phyloP scores from a whole-genome alignment of 2,888 invertebrate species.

The Eupithecia pulchellata region DNA sequence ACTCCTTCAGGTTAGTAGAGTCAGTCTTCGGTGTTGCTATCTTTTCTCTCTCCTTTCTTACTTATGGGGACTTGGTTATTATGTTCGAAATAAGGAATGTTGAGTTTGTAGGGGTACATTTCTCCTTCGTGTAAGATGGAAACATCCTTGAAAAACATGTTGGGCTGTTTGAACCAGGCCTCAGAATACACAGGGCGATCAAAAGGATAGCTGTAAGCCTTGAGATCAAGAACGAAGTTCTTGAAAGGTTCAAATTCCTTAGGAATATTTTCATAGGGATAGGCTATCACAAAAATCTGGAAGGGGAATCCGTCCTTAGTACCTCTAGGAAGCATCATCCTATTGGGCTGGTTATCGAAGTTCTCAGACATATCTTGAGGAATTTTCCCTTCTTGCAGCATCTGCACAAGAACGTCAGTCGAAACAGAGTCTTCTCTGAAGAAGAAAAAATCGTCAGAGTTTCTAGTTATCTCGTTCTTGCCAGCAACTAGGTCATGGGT shows the following conservation, averaged over 20 bases:
- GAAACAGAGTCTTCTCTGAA: conserved; percentile 87
- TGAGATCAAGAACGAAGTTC: conserved; percentile 72
- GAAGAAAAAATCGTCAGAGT: conserved; percentile 87
- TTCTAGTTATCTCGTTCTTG: conserved; percentile 87
- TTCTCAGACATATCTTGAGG: conserved; percentile 81
- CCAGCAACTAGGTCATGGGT: conserved; percentile 86
- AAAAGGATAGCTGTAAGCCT: conserved; percentile 85
- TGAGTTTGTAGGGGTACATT: conserved; percentile 61
- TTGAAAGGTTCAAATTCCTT: conserved; percentile 62
- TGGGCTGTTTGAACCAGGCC: conserved; percentile 82
- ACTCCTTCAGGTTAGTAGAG: not conserved
- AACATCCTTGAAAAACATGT: conserved; percentile 87
- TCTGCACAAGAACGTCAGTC: conserved; percentile 84
- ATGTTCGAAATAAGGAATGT: conserved; percentile 52
- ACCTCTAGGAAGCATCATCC: conserved; percentile 90
- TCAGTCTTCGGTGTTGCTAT: conserved; percentile 32
- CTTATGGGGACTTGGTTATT: conserved; percentile 55
- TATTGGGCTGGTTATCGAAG: conserved; percentile 87
- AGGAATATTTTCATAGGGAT: conserved; percentile 78
- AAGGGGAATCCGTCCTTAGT: conserved; percentile 87
- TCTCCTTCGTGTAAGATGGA: conserved; percentile 80
- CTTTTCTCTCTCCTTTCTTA: conserved; percentile 53
- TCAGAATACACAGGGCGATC: conserved; percentile 80
- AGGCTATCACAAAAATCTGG: conserved; percentile 87
- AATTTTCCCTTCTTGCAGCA: conserved; percentile 82